phyloP scores from a whole-genome alignment of 2,888 invertebrate species.

The Eupithecia exiguata region DNA sequence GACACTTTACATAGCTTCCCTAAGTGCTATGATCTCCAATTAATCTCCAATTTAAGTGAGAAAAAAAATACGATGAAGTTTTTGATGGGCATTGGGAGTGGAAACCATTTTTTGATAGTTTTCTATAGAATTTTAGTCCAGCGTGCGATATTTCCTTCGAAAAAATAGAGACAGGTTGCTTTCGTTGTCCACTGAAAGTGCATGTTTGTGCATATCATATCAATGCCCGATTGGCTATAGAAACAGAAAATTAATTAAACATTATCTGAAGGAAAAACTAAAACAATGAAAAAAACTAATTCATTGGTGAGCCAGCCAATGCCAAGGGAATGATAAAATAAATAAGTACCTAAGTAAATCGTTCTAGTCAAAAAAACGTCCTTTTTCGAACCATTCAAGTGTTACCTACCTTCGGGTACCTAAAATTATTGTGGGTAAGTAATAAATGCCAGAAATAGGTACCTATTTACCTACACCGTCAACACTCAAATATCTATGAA shows the following conservation, averaged over 20 bases:
- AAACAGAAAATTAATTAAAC: not conserved
- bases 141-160: not conserved
- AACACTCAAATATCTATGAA: not conserved
- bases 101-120: not conserved
- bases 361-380: not conserved
- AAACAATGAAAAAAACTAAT: not conserved
- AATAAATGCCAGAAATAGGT: not conserved
- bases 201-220: not conserved
- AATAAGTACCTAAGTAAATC: too few species aligned
- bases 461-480: not conserved
- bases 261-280: not conserved
- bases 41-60: not conserved
- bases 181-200: not conserved
- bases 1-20: slow-evolving; percentile 13
- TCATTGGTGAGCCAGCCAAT: not conserved
- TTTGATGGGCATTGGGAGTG: not conserved
- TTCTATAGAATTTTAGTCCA: not conserved
- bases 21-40: too few species aligned
- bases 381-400: not conserved
- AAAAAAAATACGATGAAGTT: not conserved
- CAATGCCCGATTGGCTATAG: not conserved
- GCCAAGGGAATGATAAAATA: not conserved
- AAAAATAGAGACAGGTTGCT: not conserved
- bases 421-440: not conserved
- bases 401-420: not conserved